Conservation (phyloP, 1,140 invertebrate species). For the Harpegnathos saltator region DNA sequence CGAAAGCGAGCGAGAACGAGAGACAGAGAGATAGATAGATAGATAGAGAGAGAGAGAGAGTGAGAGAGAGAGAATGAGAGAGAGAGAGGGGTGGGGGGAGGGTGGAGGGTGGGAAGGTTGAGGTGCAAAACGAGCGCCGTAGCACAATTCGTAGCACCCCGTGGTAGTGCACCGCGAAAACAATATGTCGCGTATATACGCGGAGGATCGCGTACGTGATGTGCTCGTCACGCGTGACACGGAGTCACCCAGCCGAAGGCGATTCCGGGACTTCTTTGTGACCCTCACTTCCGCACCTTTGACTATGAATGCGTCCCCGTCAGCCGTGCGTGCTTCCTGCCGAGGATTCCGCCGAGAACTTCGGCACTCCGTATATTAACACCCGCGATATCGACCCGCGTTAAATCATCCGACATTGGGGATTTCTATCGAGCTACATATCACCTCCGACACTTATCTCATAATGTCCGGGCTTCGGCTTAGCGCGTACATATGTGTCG, state of each 20-base stretch:
- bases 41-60: background rate
- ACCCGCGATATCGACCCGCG: background rate
- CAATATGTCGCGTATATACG: constrained; percentile 54
- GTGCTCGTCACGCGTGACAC: constrained; percentile 27
- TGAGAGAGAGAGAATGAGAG: background rate
- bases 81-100: too few species aligned
- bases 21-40: background rate
- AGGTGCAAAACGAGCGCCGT: constrained; percentile 61
- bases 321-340: background rate
- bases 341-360: constrained; percentile 21
- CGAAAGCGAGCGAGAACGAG: background rate
- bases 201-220: constrained; percentile 3
- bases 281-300: constrained; percentile 39
- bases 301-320: constrained; percentile 26
- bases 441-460: background rate
- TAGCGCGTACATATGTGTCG: background rate
- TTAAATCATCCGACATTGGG: constrained; percentile 6
- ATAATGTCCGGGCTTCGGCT: background rate
- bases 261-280: constrained; percentile 47
- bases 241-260: constrained; percentile 43
- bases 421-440: background rate
- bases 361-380: constrained; percentile 27
- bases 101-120: too few species aligned
- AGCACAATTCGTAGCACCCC: constrained; percentile 30
- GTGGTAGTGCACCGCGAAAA: constrained; percentile 40